Conservation (phyloP, 2,888 invertebrate genomes). For the Eilema depressum region DNA sequence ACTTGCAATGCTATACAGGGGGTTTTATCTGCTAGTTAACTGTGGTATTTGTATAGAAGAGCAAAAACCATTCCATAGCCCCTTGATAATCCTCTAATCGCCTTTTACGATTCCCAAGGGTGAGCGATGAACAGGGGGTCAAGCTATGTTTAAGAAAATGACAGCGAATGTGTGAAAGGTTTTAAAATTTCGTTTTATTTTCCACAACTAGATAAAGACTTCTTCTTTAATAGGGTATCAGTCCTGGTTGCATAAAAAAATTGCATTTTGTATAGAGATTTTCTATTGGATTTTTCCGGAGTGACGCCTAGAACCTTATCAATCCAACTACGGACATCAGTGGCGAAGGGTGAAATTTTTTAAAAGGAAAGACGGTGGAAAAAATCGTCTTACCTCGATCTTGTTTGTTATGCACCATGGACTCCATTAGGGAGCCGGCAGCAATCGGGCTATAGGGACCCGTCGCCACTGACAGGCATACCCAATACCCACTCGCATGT, state of each 20-base stretch:
- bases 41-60: conserved; percentile 7
- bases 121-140: conserved; percentile 5
- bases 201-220: background rate
- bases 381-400: no score
- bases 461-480: no score
- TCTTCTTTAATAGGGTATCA: background rate
- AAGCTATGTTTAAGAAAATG: conserved; percentile 12
- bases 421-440: no score
- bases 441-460: no score
- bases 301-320: no score
- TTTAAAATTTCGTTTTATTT: background rate
- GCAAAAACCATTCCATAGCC: conserved; percentile 15
- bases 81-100: conserved; percentile 25
- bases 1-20: background rate
- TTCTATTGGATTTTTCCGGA: no score
- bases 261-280: background rate
- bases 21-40: background rate
- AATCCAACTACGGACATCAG: no score
- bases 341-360: no score
- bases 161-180: background rate
- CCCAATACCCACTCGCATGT: no score
- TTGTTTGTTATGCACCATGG: no score
- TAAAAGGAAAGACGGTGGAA: no score
- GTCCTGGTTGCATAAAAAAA: background rate
- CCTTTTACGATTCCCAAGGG: conserved; percentile 23